phyloP scores from a whole-genome alignment of 2,113 vertebrate genomes.

The Clinocottus analis region DNA sequence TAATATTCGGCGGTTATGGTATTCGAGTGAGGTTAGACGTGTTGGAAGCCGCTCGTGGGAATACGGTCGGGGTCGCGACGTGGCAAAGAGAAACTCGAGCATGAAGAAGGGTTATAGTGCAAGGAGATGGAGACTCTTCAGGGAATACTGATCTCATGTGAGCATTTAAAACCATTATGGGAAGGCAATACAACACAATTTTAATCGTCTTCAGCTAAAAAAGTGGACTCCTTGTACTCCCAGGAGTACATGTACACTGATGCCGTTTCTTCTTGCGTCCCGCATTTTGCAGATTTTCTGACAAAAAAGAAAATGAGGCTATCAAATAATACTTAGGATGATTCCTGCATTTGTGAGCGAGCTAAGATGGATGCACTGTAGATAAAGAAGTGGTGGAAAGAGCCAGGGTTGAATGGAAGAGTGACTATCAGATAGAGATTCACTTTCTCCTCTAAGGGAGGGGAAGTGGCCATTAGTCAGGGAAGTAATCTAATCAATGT shows the following conservation, averaged over 20 bases:
- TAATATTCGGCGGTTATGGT: slow-evolving; percentile 22
- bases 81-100: slow-evolving; percentile 32
- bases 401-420: slow-evolving; percentile 64
- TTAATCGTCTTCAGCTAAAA: not conserved
- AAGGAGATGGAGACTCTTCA: slow-evolving; percentile 36
- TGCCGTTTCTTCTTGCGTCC: not conserved
- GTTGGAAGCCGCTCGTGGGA: slow-evolving; percentile 20
- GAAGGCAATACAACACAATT: slow-evolving; percentile 17
- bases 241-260: not conserved
- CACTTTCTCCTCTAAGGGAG: slow-evolving; percentile 73
- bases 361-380: slow-evolving; percentile 49
- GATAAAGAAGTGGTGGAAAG: slow-evolving; percentile 64
- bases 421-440: slow-evolving; percentile 79
- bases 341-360: slow-evolving; percentile 40
- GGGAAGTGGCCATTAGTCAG: slow-evolving; percentile 79
- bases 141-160: slow-evolving; percentile 49
- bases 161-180: slow-evolving; percentile 41
- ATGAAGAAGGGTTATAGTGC: slow-evolving; percentile 48
- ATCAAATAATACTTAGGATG: slow-evolving; percentile 53
- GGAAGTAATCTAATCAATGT: slow-evolving; percentile 78
- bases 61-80: slow-evolving; percentile 21
- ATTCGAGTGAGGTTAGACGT: slow-evolving; percentile 16
- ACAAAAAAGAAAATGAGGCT: slow-evolving; percentile 19
- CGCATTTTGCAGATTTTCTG: slow-evolving; percentile 4
- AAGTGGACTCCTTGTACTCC: not conserved